Evolutionary conservation across 2,113 vertebrate genomes (phyloP).

Genomic region (Eurystomus gularis): DNA sequence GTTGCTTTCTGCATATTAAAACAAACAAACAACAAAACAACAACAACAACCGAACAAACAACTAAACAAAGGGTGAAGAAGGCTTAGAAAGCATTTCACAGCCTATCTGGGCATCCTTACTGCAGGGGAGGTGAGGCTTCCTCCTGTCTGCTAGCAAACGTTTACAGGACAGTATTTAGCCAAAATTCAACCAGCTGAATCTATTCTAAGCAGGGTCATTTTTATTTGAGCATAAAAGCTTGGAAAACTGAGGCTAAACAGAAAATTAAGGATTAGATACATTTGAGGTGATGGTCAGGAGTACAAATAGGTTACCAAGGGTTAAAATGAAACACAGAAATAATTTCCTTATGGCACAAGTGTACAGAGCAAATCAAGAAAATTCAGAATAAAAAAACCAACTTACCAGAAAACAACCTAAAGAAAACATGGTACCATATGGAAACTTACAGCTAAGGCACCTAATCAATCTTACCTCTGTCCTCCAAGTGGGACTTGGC

Average conservation of each 20-base stretch:
- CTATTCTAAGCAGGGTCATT: not conserved
- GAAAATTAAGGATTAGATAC: not conserved
- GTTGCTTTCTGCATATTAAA: not conserved
- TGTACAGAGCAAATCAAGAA: not conserved
- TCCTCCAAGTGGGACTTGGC: not conserved
- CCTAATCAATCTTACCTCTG: constrained; percentile 1
- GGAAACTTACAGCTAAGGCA: constrained; percentile 9
- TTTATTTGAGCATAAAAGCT: not conserved
- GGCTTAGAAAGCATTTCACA: not conserved
- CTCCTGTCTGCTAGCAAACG: not conserved
- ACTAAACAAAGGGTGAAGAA: not conserved
- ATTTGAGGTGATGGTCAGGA: not conserved
- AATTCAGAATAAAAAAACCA: not conserved
- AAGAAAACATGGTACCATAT: not conserved
- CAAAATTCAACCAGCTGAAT: not conserved
- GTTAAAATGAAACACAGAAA: not conserved
- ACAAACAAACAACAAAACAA: not conserved
- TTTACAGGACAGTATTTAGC: not conserved
- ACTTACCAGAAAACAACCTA: not conserved
- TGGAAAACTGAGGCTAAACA: not conserved
- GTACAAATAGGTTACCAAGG: not conserved
- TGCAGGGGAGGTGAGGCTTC: not conserved
- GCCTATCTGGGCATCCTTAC: not conserved
- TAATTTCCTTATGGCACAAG: not conserved
- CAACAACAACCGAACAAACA: not conserved